Evolutionary conservation across 2,113 vertebrate genomes (phyloP), one percentile per base, ranked within the genome.

Genomic region (Alligator mississippiensis): DNA sequence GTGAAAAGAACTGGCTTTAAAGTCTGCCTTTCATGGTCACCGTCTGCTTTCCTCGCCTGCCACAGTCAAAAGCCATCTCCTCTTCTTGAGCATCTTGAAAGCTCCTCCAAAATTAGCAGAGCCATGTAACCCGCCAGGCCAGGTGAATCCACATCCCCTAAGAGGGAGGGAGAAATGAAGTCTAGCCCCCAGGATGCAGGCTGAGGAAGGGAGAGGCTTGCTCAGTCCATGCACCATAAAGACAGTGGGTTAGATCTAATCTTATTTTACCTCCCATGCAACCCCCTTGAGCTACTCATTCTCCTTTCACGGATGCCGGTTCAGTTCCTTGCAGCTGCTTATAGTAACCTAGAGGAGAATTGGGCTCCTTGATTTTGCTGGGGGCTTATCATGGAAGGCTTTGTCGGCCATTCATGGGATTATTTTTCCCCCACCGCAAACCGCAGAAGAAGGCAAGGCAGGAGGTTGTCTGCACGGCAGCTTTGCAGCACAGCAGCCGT

Each of bases 1-100:
- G 92, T 93, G 92, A 87, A 91, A 89, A 83, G 89, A 77, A 78
- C 57, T 6, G 7, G 34, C 72, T 78, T 81, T 86, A 91, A 85
- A 76, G 68, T 77, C 34, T 14, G 47, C 22, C 25, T 57, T 63
- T 38, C 63, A 18, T 78, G 77, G 89, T 17, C 47, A 47, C 47
- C 47, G 47, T 7, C 47, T 47, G 47, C 47, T 47, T 47, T 47
- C 10, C 22, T 66, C 78, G 30, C 57, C 88, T 11, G 74, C 58
- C 92, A 74, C 75, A 14, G 4, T 25, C 74, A 11, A 76, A 82
- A 90, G 15, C 17, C 3, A 10, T 10, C 58, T 62, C 30, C 77
- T 34, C 15, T 9, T 17, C 27, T 11, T 28, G 75, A 28, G 75
- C 17, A 10, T 5, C 64, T 55, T 25, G 82, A 90, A 90, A 70